Base-by-base conservation (phyloP, 2,113 vertebrate species). In the Plectropomus leopardus region DNA sequence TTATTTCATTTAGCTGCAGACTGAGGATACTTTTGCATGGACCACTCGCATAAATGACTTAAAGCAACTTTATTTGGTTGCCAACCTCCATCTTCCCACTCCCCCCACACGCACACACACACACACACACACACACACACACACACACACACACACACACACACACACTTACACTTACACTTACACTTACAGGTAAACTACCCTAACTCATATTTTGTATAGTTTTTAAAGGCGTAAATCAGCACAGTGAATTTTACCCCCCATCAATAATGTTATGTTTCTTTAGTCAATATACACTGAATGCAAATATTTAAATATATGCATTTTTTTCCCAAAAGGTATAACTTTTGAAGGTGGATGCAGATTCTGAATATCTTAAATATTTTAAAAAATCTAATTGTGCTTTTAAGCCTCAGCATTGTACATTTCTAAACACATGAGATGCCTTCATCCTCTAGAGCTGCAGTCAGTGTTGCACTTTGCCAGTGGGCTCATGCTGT, bases 11-110 rank as follows among this genome's bases (percentile, higher is more conserved):
- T 60, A 80, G 55, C 83, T 67, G 47, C 67, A 67, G 69, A 68
- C 73, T 72, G 30, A 54, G 53, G 24, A 71, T 30, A 26, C 15
- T 78, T 57, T 42, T 80, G 67, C 36, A 32, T 70, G 64, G 61
- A 68, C 76, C 10, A 45, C 72, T 85, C 55, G 1, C 34, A 74
- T 70, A 30, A 80, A 80, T 76, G 58, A 85, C 83, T 83, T 76
- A 7, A 73, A 68, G 76, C 76, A n/a, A 83, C 82, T 78, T 86
- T 74, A 42, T 83, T 42, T 63, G 8, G 28, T 50, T 83, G 19
- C 53, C 58, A 58, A 59, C 61, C 14, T 50, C 36, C n/a, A 7
- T 15, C 34, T 58, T 4, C 5, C 19, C 42, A 26, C 51, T 54
- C 15, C 13, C 50, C 21, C 10, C 4, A 24, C 47, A 9, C 36